These are phyloP conservation scores for Chelidonichthys spinosus DNA, from an alignment of 2,797 vertebrate species.

Conservation along the genomic window DNA sequence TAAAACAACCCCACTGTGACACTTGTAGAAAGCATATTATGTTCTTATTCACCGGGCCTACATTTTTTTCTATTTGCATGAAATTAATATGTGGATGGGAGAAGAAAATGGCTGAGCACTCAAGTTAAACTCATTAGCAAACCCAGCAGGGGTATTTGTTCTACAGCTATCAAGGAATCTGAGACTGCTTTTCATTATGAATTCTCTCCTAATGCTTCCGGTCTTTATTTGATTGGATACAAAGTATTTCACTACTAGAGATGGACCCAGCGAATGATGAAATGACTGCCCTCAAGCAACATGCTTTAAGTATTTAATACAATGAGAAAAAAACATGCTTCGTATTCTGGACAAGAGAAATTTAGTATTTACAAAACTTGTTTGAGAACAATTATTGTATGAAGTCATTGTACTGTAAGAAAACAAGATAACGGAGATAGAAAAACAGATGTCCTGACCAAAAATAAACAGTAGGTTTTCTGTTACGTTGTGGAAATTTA, in stretches of 20 bases:
- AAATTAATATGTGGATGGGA: slow-evolving; percentile 74
- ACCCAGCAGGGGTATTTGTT: slow-evolving; percentile 74
- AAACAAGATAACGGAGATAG: too few relatives aligned
- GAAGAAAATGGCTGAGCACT: slow-evolving; percentile 71
- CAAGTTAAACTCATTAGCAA: slow-evolving; percentile 79
- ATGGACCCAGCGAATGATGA: slow-evolving; percentile 23
- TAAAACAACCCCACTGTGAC: too few relatives aligned
- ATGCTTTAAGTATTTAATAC: slow-evolving; percentile 31
- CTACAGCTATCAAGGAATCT: slow-evolving; percentile 69
- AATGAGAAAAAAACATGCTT: slow-evolving; percentile 8
- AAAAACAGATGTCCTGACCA: too few relatives aligned
- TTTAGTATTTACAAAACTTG: background rate
- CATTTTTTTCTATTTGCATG: slow-evolving; percentile 71
- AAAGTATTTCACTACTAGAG: slow-evolving; percentile 58
- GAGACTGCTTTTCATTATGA: slow-evolving; percentile 69
- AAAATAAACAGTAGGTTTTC: too few relatives aligned
- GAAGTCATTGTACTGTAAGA: background rate
- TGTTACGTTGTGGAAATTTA: too few relatives aligned
- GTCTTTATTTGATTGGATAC: slow-evolving; percentile 71
- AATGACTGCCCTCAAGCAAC: slow-evolving; percentile 42
- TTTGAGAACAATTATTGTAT: slow-evolving; percentile 6
- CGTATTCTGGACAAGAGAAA: slow-evolving; percentile 19
- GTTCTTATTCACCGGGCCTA: slow-evolving; percentile 48
- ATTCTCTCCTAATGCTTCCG: slow-evolving; percentile 58
- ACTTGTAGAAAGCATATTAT: slow-evolving; percentile 45